A percentile compares a stretch with the other conserved stretches of the same genome.
Conservation (phyloP, 1,140 invertebrate genomes). For the Orius insidiosus region DNA sequence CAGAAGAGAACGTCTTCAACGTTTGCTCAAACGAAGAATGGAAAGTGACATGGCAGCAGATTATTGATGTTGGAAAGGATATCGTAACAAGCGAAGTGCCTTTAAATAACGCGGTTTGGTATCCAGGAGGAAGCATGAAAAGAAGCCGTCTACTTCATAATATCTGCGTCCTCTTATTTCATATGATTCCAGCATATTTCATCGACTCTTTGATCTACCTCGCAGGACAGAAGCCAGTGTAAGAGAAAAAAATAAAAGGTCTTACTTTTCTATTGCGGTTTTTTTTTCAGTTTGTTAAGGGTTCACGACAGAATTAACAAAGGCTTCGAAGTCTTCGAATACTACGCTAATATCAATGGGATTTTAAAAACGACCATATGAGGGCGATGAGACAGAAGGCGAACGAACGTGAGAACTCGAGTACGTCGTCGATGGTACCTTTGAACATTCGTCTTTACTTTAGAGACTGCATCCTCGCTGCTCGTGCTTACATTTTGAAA, state of each 20-base stretch:
- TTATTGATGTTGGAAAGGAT: constrained; percentile 64
- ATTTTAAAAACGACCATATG: constrained; percentile 48
- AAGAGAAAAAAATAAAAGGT: constrained; percentile 23
- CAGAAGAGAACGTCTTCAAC: constrained; percentile 20
- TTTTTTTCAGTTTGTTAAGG: constrained; percentile 40
- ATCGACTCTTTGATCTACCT: constrained; percentile 57
- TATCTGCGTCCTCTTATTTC: constrained; percentile 63
- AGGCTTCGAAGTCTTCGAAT: constrained; percentile 70
- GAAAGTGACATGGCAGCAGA: constrained; percentile 60
- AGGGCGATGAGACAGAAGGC: constrained; percentile 36
- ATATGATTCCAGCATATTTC: constrained; percentile 66
- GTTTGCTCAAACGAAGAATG: constrained; percentile 34
- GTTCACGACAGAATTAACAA: constrained; percentile 60
- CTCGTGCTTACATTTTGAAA: constrained; percentile 59
- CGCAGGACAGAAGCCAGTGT: constrained; percentile 68
- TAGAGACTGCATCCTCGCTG: constrained; percentile 48
- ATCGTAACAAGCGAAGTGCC: constrained; percentile 53
- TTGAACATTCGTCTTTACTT: constrained; percentile 56
- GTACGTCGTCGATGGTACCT: constrained; percentile 52
- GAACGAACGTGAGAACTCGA: constrained; percentile 41
- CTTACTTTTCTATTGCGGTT: neutral
- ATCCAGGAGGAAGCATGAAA: constrained; percentile 78
- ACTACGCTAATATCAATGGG: constrained; percentile 72
- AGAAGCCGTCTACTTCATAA: constrained; percentile 53
- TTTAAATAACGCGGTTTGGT: constrained; percentile 66